Evolutionary conservation across 2,113 vertebrate genomes (phyloP).

Genomic region (Hypanus sabinus): DNA sequence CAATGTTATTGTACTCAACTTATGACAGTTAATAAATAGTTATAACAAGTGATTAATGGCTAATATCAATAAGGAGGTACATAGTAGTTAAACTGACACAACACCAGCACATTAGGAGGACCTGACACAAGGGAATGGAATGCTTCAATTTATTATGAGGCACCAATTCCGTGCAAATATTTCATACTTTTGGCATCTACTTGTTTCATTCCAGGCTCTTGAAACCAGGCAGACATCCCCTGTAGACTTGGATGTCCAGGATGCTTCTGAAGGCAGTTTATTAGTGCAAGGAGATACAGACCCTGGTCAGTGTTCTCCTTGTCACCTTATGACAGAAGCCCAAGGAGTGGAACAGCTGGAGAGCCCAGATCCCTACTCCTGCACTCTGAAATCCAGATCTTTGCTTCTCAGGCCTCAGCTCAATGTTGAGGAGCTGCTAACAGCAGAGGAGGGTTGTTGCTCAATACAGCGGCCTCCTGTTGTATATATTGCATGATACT

Average conservation of each 20-base stretch:
- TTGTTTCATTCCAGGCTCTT: not conserved
- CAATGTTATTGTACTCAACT: too few relatives aligned
- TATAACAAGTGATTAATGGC: too few relatives aligned
- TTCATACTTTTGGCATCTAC: not conserved
- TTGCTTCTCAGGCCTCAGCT: not conserved
- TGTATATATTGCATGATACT: not conserved
- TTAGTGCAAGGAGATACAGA: not conserved
- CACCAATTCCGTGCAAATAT: not conserved
- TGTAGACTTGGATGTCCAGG: not conserved
- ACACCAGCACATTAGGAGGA: too few relatives aligned
- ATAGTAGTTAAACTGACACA: too few relatives aligned
- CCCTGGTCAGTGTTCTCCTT: not conserved
- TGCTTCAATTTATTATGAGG: not conserved
- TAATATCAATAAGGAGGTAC: too few relatives aligned
- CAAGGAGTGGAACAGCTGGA: not conserved
- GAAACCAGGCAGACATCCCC: not conserved
- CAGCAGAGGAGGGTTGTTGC: not conserved
- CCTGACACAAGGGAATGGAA: not conserved
- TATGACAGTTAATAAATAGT: too few relatives aligned
- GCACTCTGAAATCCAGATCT: not conserved
- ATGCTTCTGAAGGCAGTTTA: not conserved
- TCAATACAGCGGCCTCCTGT: not conserved
- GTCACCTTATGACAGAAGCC: not conserved
- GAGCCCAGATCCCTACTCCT: not conserved
- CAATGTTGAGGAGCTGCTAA: not conserved